These are phyloP conservation scores for Eilema sororculum DNA, from an alignment of 2,888 invertebrate genomes.

Conservation along the genomic window DNA sequence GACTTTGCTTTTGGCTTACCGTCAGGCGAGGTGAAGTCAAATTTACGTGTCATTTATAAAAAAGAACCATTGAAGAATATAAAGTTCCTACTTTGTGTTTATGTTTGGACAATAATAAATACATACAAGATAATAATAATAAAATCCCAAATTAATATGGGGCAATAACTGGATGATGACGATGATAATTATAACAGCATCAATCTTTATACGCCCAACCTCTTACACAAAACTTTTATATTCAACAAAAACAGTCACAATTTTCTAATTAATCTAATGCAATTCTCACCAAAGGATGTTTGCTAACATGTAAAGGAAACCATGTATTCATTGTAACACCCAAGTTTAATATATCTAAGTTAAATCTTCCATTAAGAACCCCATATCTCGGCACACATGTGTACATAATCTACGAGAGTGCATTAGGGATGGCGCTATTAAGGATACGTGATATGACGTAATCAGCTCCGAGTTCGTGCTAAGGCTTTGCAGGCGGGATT, in stretches of 20 bases:
- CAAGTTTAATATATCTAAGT: slow-evolving; percentile 3
- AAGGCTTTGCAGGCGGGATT: slow-evolving; percentile 1
- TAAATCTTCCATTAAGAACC: not conserved
- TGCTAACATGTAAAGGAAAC: not conserved
- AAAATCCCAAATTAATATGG: no score
- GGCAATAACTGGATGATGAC: no score
- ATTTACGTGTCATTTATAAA: no score
- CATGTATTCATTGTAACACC: not conserved
- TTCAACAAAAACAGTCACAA: not conserved
- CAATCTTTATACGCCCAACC: no score
- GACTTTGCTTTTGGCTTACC: no score
- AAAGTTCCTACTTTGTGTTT: no score
- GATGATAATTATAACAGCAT: no score
- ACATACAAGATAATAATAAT: no score
- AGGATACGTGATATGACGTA: slow-evolving; percentile 15
- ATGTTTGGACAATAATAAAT: no score
- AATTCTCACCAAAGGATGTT: not conserved
- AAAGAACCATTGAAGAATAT: no score
- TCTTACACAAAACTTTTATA: no score
- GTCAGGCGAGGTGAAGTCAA: no score
- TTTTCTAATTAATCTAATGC: not conserved
- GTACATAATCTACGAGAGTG: slow-evolving; percentile 14
- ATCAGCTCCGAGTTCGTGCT: slow-evolving; percentile 9
- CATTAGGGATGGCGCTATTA: slow-evolving; percentile 16
- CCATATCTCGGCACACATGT: slow-evolving; percentile 2